Evolutionary conservation across 2,113 vertebrate species (phyloP), one percentile per base, ranked within the genome.

Genomic region (Solea solea): DNA sequence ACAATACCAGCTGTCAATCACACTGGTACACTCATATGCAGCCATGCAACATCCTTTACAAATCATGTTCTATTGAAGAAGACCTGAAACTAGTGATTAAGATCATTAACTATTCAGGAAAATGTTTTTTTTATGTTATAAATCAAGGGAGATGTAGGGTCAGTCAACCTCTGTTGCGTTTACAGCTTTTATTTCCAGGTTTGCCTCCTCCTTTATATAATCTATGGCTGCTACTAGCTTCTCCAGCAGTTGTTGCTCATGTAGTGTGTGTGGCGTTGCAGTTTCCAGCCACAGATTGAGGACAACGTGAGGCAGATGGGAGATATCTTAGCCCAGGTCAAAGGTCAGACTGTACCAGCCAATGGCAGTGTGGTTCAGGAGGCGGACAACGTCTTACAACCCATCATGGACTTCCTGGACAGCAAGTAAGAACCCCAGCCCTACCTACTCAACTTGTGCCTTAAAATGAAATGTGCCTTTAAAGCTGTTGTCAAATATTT

Each of bases 321-420:
- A 0, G 97, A 98, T 83, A 98, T 98, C 82, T 90, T 99, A 25
- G 94, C 95, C 80, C 97, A 98, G 89, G 97, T 99, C 76, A 99
- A 99, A 84, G 97, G 97, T 66, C 96, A 97, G 46, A 98, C 95
- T 0, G 95, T 98, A 27, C 97, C 97, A 0, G 96, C 96, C 76
- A 98, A 97, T n/a, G 97, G 96, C 87, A 97, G 95, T 0, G 96
- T 99, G 0, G 95, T 96, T 0, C 96, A 97, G 82, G 97, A 99
- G 2, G 96, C 97, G 0, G 97, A 99, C 91, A 98, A 97, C 0
- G 97, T 99, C 44, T 92, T 99, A 28, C 97, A 98, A 70, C 97
- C 97, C 74, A 98, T 99, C 88, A 98, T 99, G 97, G 97, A 99
- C 85, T 96, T 98, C 69, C 90, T 98, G 82, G 97, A 99, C 90